Evolutionary conservation across 2,113 vertebrate genomes (phyloP).

Genomic region (Ibidorhyncha struthersii): DNA sequence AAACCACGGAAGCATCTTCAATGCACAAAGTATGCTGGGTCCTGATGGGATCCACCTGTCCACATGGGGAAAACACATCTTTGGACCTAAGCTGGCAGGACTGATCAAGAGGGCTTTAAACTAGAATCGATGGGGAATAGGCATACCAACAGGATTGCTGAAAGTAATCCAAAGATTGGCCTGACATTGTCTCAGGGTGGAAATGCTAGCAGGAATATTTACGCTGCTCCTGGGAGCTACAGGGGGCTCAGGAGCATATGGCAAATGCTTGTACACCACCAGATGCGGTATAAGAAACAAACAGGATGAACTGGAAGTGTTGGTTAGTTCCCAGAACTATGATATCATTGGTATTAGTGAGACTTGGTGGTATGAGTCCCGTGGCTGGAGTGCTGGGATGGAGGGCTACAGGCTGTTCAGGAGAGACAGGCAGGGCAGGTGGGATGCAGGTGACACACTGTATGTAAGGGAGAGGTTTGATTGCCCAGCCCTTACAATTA

Average conservation of each 20-base stretch:
- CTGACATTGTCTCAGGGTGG: neutral
- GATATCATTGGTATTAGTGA: neutral
- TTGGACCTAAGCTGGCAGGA: neutral
- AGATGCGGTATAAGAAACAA: neutral
- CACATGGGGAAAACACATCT: neutral
- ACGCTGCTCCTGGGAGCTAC: neutral
- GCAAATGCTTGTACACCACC: neutral
- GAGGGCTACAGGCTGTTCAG: neutral
- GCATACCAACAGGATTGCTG: neutral
- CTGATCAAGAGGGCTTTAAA: neutral
- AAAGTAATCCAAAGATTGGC: neutral
- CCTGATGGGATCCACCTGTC: neutral
- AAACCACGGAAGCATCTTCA: neutral
- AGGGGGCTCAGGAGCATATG: neutral
- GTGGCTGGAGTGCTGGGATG: neutral
- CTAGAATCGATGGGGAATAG: neutral
- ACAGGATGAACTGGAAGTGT: neutral
- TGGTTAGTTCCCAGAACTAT: neutral
- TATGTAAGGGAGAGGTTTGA: neutral
- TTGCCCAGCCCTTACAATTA: neutral
- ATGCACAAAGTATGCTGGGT: neutral
- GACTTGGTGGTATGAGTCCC: neutral
- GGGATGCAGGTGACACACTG: neutral
- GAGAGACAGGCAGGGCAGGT: neutral
- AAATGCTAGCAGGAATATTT: neutral